Conservation (phyloP, 2,888 invertebrate species). For the Auanema sp. region DNA sequence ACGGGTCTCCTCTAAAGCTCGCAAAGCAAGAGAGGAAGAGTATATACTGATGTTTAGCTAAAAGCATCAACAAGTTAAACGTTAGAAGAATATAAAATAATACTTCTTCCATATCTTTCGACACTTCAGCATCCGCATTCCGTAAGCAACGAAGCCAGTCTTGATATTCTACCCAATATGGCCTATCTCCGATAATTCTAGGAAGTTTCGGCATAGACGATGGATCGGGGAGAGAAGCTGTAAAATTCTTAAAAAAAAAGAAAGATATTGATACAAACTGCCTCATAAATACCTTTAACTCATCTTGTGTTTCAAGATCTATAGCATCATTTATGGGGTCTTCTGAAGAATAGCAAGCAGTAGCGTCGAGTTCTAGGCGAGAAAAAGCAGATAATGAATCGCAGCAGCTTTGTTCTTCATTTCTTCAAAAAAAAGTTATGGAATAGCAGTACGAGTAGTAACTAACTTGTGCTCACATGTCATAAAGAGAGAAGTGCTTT, state of each 20-base stretch:
- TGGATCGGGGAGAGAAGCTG: too few species aligned
- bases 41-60: conserved; percentile 21
- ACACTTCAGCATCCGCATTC: conserved; percentile 7
- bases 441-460: too few species aligned
- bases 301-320: too few species aligned
- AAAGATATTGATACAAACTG: not conserved
- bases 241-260: not conserved
- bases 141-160: conserved; percentile 8
- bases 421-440: conserved; percentile 5
- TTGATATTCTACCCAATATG: conserved; percentile 12
- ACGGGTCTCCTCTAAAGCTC: conserved; percentile 27
- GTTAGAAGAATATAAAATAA: not conserved
- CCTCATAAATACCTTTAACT: not conserved
- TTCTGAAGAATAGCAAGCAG: too few species aligned
- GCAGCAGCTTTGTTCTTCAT: conserved; percentile 1
- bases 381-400: too few species aligned
- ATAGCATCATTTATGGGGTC: too few species aligned
- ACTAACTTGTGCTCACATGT: conserved; percentile 12
- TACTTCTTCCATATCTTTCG: conserved; percentile 19
- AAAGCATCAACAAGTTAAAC: not conserved
- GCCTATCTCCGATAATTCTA: conserved; percentile 3
- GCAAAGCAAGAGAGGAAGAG: conserved; percentile 7
- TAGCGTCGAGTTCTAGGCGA: too few species aligned
- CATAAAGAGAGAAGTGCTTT: not conserved
- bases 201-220: not conserved